Percentiles rank a stretch among this genome's conserved stretches.
Evolutionary conservation across 2,797 vertebrate species (phyloP).

Genomic region (Takifugu rubripes): DNA sequence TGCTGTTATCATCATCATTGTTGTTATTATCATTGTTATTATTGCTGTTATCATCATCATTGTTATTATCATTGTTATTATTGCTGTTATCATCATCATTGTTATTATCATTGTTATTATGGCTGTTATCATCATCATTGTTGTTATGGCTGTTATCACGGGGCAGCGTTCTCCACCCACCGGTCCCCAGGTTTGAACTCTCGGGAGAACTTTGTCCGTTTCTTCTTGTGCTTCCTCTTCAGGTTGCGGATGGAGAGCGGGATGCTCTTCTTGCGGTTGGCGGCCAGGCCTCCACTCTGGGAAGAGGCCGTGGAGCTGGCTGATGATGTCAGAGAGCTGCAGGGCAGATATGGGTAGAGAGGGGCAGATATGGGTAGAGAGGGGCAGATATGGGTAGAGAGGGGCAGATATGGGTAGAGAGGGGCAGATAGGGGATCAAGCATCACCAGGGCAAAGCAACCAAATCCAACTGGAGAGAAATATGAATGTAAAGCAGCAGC

Average conservation of each 20-base stretch:
- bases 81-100: too few relatives aligned
- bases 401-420: background rate
- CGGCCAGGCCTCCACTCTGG: slow-evolving; percentile 85
- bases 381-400: background rate
- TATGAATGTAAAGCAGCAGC: too few relatives aligned
- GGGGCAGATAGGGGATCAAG: too few relatives aligned
- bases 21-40: too few relatives aligned
- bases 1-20: too few relatives aligned
- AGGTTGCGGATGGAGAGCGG: slow-evolving; percentile 95
- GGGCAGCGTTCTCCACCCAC: slow-evolving; percentile 54
- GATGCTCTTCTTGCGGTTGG: slow-evolving; percentile 89
- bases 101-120: too few relatives aligned
- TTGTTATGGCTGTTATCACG: too few relatives aligned
- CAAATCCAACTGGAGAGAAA: too few relatives aligned
- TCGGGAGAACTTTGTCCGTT: slow-evolving; percentile 91
- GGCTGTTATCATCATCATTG: too few relatives aligned
- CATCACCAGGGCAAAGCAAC: too few relatives aligned
- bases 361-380: background rate
- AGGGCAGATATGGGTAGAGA: background rate
- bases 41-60: too few relatives aligned
- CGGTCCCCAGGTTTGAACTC: slow-evolving; percentile 96
- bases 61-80: too few relatives aligned
- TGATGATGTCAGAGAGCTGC: slow-evolving; percentile 92
- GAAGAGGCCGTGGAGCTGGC: slow-evolving; percentile 95
- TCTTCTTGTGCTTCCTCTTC: slow-evolving; percentile 97